A percentile compares a stretch with the other conserved stretches of the same genome.
Conservation (phyloP, 2,888 invertebrate species). For the Apamea monoglypha region DNA sequence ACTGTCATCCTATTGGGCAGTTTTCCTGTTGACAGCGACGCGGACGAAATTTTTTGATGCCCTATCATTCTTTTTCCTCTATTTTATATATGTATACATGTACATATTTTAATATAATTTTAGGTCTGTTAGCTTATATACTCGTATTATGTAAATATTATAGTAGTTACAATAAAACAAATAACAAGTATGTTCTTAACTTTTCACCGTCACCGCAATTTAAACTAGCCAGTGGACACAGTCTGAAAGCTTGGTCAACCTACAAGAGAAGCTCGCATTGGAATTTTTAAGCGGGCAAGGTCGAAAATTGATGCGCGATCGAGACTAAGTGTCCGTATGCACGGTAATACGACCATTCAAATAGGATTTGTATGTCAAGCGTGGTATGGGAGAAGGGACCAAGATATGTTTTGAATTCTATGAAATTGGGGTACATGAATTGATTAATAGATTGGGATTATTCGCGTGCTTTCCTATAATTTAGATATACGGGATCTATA, state of each 20-base stretch:
- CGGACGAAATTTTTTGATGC: too few species aligned
- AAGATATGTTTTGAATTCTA: conserved; percentile 22
- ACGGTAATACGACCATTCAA: conserved; percentile 71
- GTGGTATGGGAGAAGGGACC: conserved; percentile 67
- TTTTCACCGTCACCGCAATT: background rate
- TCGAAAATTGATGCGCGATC: conserved; percentile 71
- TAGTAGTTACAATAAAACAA: too few species aligned
- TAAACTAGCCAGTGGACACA: background rate
- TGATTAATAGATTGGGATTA: background rate
- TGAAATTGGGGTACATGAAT: background rate
- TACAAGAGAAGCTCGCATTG: conserved; percentile 61
- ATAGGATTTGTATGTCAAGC: conserved; percentile 72
- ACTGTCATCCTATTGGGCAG: too few species aligned
- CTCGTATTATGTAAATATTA: too few species aligned
- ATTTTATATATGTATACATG: too few species aligned
- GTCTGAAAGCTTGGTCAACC: conserved; percentile 41
- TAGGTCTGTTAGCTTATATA: too few species aligned
- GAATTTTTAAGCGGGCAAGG: conserved; percentile 71
- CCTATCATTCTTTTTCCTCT: too few species aligned
- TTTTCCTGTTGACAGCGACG: too few species aligned
- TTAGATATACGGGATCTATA: background rate
- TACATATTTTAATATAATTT: too few species aligned
- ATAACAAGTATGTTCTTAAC: background rate
- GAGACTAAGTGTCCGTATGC: conserved; percentile 63
- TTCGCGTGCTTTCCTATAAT: background rate